Base-by-base conservation (phyloP, 2,888 invertebrate species). In the Osmoderma eremita region DNA sequence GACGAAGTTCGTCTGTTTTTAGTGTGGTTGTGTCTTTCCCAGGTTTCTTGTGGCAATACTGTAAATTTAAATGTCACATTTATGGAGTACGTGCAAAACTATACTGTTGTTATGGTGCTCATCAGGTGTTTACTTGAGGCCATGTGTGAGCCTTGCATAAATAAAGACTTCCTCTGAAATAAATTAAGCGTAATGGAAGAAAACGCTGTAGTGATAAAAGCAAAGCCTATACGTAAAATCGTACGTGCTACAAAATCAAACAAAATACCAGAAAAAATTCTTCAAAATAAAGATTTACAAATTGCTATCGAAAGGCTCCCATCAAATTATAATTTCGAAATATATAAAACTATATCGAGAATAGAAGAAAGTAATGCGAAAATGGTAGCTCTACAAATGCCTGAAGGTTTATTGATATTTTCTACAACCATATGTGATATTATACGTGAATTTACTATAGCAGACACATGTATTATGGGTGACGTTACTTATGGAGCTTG, bases 401-500 rank as follows among this genome's bases (percentile, higher is more conserved):
- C 99, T 0, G 99, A 99, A 87, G 99, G 93, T 10, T 83, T 99
- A 3, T 85, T 97, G 17, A 86, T 99, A 84, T 99, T 93, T 84
- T 91, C 98, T 0, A 94, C 96, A 69, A 91, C 94, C 1, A 90
- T 99, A 68, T 91, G 95, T 71, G 97, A 98, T 80, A 96, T 99
- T 70, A 90, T 98, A 74, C 68, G 95, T 81, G 86, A 88, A 63
- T 95, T 96, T 78, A 94, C 95, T 1, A 88, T 88, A 38, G 95
- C 94, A 1, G 97, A 98, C 75, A 92, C 93, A 0, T 51, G 73
- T 13, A 97, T 99, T 70, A 95, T 99, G 95, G 98, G 97, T 5
- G 99, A 99, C 83, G 98, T 99, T 13, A 98, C 99, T 0, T 99
- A 99, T 79, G 99, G 99, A 39, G 99, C 99, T 0, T 99, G 99